Evolutionary conservation across 2,797 vertebrate species (phyloP).

Genomic region (Otolemur crassicaudatus): DNA sequence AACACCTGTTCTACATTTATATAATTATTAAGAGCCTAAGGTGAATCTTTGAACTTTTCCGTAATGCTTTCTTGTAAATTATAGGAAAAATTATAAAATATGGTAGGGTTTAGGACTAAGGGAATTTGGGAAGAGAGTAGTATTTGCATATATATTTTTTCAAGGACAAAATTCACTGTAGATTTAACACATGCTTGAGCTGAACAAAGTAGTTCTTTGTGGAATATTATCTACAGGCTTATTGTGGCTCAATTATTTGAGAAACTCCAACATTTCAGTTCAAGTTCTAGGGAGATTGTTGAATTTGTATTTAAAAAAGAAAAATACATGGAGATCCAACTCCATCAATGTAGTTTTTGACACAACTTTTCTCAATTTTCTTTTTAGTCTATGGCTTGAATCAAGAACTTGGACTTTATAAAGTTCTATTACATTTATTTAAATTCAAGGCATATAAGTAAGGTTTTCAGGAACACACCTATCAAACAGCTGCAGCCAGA

Average conservation of each 20-base stretch:
- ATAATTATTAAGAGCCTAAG: not conserved
- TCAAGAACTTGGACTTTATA: not conserved
- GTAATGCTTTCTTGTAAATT: not conserved
- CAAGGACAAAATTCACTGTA: not conserved
- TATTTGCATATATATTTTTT: not conserved
- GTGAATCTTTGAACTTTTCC: not conserved
- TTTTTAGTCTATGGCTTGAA: constrained; percentile 12
- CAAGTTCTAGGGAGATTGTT: not conserved
- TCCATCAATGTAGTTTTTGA: not conserved
- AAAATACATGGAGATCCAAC: not conserved
- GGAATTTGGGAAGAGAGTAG: not conserved
- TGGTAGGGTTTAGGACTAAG: not conserved
- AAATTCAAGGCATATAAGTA: not conserved
- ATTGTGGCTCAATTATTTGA: not conserved
- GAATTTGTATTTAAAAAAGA: not conserved
- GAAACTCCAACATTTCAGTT: not conserved
- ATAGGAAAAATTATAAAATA: not conserved
- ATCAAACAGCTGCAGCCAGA: not conserved
- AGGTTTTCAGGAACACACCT: not conserved
- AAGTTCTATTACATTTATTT: not conserved
- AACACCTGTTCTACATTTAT: not conserved
- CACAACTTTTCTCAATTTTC: not conserved
- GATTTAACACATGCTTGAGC: not conserved
- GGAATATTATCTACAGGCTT: not conserved
- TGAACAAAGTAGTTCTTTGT: constrained; percentile 23